These are phyloP conservation scores for Chaetophractus vellerosus DNA, from an alignment of 2,797 vertebrate species.

Conservation along the genomic window DNA sequence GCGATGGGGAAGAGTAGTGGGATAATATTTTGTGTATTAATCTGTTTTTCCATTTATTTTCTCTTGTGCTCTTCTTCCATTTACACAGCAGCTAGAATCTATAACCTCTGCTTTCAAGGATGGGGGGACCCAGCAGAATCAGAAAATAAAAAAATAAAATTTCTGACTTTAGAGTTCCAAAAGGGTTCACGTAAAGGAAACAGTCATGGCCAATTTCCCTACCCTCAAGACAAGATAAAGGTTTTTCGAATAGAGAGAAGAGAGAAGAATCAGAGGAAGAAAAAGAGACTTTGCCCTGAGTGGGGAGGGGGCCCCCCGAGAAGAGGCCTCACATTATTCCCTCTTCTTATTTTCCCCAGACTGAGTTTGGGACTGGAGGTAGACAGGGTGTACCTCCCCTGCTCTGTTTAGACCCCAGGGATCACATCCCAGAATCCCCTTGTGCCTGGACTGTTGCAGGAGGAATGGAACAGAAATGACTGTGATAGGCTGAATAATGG, in stretches of 20 bases:
- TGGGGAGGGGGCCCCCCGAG: background rate
- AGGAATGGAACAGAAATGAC: background rate
- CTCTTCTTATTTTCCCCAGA: background rate
- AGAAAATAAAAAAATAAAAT: background rate
- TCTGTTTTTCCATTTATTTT: background rate
- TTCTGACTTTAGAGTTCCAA: conserved; percentile 27
- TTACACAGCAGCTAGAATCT: background rate
- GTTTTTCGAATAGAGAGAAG: background rate
- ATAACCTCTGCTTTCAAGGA: background rate
- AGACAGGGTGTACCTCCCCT: background rate
- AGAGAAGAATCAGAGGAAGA: background rate
- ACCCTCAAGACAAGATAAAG: background rate
- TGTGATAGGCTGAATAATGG: too few species aligned
- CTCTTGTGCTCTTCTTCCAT: background rate
- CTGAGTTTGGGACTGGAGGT: background rate
- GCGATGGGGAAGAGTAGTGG: background rate
- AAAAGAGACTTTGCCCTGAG: background rate
- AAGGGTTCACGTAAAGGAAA: conserved; percentile 31
- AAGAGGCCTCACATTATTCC: background rate
- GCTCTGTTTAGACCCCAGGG: background rate
- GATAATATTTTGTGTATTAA: background rate
- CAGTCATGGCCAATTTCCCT: background rate
- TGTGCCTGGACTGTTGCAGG: background rate
- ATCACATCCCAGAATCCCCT: background rate
- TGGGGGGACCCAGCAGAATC: background rate